phyloP scores from a whole-genome alignment of 1,140 invertebrate genomes.

The Marisa cornuarietis region DNA sequence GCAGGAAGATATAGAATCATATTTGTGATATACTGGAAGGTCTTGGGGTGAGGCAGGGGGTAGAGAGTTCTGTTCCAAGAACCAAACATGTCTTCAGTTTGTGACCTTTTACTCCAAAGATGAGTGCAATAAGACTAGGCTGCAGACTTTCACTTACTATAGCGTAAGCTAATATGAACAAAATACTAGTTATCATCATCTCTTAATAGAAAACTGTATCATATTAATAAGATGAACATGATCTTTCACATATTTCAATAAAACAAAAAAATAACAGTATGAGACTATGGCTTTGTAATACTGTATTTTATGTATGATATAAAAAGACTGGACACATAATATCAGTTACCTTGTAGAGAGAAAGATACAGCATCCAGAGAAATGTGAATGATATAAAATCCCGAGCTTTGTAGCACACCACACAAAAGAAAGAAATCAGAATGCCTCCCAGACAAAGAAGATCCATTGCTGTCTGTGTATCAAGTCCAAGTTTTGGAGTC shows the following conservation, averaged over 20 bases:
- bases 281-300: background rate
- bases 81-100: too few relatives aligned
- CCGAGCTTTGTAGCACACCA: constrained; percentile 51
- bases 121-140: too few relatives aligned
- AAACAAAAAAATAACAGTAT: background rate
- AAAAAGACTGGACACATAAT: background rate
- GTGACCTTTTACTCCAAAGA: too few relatives aligned
- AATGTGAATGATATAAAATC: constrained; percentile 69
- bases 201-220: too few relatives aligned
- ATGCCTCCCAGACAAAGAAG: constrained; percentile 76
- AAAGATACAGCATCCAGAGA: constrained; percentile 81
- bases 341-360: constrained; percentile 75
- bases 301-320: background rate
- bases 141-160: too few relatives aligned
- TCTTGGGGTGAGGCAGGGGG: too few relatives aligned
- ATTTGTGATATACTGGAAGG: too few relatives aligned
- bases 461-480: constrained; percentile 78
- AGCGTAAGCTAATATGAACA: too few relatives aligned
- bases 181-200: too few relatives aligned
- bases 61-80: too few relatives aligned
- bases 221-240: too few relatives aligned
- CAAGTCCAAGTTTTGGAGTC: constrained; percentile 75
- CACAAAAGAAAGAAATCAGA: constrained; percentile 70
- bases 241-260: background rate
- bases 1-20: too few relatives aligned